phyloP scores from a whole-genome alignment of 2,797 vertebrate genomes.

The Typhlichthys subterraneus region DNA sequence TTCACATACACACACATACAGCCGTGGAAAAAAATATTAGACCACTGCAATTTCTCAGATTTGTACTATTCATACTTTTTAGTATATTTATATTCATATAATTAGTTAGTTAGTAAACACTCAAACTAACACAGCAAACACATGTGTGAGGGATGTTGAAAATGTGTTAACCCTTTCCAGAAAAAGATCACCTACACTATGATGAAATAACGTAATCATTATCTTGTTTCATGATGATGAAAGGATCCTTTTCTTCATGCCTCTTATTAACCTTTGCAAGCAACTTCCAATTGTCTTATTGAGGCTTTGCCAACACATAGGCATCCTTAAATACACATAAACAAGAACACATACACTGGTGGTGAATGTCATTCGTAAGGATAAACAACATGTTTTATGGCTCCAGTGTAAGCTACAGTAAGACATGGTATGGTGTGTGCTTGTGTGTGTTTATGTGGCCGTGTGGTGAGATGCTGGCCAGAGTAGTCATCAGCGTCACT shows the following conservation, averaged over 20 bases:
- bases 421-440: slow-evolving; percentile 12
- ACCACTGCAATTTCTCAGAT: too few relatives aligned
- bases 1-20: slow-evolving; percentile 30
- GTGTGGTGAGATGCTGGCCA: slow-evolving; percentile 51
- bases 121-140: slow-evolving; percentile 25
- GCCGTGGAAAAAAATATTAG: too few relatives aligned
- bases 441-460: slow-evolving; percentile 7
- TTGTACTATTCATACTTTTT: too few relatives aligned
- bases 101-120: not conserved
- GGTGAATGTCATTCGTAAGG: slow-evolving; percentile 13
- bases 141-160: slow-evolving; percentile 48
- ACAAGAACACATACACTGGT: not conserved
- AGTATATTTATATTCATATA: too few relatives aligned
- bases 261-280: slow-evolving; percentile 47
- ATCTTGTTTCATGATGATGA: slow-evolving; percentile 37
- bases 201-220: slow-evolving; percentile 42
- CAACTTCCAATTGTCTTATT: slow-evolving; percentile 19
- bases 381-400: slow-evolving; percentile 25
- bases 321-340: not conserved
- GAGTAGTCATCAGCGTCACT: slow-evolving; percentile 68
- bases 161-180: slow-evolving; percentile 27
- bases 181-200: slow-evolving; percentile 57
- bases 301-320: slow-evolving; percentile 9
- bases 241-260: slow-evolving; percentile 24
- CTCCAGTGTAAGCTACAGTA: slow-evolving; percentile 2